phyloP scores from a whole-genome alignment of 2,113 vertebrate species.

The Zosterops pallidus region DNA sequence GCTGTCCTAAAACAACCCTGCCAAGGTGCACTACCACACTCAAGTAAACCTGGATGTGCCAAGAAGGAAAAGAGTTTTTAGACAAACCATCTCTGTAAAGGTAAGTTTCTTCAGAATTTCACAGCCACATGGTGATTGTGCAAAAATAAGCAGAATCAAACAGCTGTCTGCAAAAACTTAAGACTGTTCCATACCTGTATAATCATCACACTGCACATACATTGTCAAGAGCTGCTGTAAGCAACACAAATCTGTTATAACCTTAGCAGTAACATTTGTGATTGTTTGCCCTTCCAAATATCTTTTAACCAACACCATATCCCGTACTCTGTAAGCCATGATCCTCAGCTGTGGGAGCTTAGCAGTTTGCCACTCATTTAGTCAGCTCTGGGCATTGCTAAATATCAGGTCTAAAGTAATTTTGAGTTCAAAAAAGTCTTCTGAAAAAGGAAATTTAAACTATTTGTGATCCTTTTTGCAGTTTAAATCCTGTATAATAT shows the following conservation, averaged over 20 bases:
- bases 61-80: not conserved
- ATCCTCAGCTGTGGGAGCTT: not conserved
- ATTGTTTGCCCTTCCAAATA: not conserved
- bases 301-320: not conserved
- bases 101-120: not conserved
- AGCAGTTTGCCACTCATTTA: not conserved
- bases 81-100: not conserved
- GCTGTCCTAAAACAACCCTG: not conserved
- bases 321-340: not conserved
- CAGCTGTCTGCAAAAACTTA: not conserved
- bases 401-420: not conserved
- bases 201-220: not conserved
- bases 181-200: not conserved
- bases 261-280: not conserved
- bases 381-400: not conserved
- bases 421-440: not conserved
- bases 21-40: not conserved
- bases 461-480: not conserved
- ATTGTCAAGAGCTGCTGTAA: not conserved
- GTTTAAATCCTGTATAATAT: not conserved
- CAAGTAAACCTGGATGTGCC: not conserved
- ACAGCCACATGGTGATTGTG: not conserved
- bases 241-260: not conserved
- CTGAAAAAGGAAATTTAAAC: not conserved
- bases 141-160: not conserved